Conservation (phyloP, 1,140 invertebrate species). For the Bombus sibiricus region DNA sequence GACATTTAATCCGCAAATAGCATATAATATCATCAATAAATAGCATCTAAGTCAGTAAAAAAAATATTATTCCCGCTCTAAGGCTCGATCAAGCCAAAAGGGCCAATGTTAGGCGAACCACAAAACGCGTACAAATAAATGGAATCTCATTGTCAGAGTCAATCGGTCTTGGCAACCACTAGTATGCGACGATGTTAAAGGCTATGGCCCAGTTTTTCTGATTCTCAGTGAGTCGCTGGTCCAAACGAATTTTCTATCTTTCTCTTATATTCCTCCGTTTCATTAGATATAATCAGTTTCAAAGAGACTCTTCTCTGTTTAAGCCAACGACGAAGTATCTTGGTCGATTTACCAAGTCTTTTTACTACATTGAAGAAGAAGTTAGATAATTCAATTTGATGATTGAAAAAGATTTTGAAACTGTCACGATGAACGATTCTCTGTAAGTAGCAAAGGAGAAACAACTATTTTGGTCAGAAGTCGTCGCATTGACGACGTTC, state of each 20-base stretch:
- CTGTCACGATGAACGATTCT: neutral
- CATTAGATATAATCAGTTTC: neutral
- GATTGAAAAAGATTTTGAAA: neutral
- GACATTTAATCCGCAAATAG: no score
- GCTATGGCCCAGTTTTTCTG: conserved; percentile 49
- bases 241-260: conserved; percentile 14
- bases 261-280: neutral
- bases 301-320: neutral
- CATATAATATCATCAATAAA: no score
- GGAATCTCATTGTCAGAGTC: conserved; percentile 67
- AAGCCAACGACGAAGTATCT: no score
- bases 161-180: conserved; percentile 59
- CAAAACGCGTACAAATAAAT: conserved; percentile 33
- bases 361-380: neutral
- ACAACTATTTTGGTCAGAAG: conserved; percentile 62
- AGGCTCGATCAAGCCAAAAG: neutral
- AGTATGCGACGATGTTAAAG: conserved; percentile 41
- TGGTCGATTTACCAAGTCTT: neutral
- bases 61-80: neutral
- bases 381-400: neutral
- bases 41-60: neutral
- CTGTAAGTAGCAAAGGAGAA: conserved; percentile 27
- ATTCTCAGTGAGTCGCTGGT: conserved; percentile 33
- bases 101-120: conserved; percentile 27
- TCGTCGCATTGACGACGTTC: conserved; percentile 50